These are phyloP conservation scores for Venustoraphidia nigricollis DNA, from an alignment of 2,888 invertebrate species.

Conservation along the genomic window DNA sequence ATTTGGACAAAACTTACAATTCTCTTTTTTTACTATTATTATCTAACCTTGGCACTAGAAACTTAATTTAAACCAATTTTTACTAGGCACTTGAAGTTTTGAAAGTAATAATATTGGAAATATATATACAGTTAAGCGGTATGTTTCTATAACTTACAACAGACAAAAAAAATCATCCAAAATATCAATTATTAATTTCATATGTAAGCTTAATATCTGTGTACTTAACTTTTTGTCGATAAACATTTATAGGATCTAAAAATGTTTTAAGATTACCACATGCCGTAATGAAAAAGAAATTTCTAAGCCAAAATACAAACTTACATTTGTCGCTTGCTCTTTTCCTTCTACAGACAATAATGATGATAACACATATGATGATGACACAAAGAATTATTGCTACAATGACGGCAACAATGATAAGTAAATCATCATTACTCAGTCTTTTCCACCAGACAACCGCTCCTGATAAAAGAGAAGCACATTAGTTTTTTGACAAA, in stretches of 20 bases:
- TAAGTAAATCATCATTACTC: constrained; percentile 63
- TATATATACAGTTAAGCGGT: too few relatives aligned
- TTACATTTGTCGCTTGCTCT: constrained; percentile 71
- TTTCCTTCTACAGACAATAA: constrained; percentile 72
- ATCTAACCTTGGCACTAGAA: too few relatives aligned
- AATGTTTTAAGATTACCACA: background rate
- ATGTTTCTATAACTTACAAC: too few relatives aligned
- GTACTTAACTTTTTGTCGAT: too few relatives aligned
- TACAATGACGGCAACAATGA: constrained; percentile 54
- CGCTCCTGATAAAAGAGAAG: constrained; percentile 40
- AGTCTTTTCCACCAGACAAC: constrained; percentile 65
- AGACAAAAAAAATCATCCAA: too few relatives aligned
- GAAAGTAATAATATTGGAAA: too few relatives aligned
- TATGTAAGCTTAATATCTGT: too few relatives aligned
- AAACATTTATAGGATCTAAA: background rate
- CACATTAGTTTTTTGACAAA: background rate
- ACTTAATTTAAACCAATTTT: too few relatives aligned
- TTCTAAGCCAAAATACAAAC: constrained; percentile 22
- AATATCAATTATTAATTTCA: too few relatives aligned
- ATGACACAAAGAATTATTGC: constrained; percentile 52
- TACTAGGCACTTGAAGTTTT: too few relatives aligned
- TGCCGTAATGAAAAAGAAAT: background rate
- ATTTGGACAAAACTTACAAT: too few relatives aligned
- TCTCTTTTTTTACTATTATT: too few relatives aligned
- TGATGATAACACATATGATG: constrained; percentile 69